These are phyloP conservation scores for Heliangelus exortis DNA, from an alignment of 2,797 vertebrate species.

Conservation along the genomic window DNA sequence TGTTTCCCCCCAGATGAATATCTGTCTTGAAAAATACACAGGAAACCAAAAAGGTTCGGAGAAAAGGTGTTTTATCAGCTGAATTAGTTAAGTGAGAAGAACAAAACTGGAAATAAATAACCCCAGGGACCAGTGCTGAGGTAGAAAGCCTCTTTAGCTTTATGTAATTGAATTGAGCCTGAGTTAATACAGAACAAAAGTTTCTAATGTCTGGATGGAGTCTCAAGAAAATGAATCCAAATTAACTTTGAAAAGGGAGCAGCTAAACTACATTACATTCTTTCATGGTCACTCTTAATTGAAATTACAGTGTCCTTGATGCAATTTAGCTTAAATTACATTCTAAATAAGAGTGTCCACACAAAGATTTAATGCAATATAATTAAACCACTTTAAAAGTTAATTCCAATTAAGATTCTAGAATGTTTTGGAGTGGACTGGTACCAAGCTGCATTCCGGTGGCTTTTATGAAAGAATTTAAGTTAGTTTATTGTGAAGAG, in stretches of 20 bases:
- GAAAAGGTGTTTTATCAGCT: not conserved
- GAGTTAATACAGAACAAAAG: conserved; percentile 35
- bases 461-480: not conserved
- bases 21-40: not conserved
- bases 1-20: not conserved
- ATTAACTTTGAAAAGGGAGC: conserved; percentile 48
- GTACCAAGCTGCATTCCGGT: not conserved
- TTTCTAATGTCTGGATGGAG: not conserved
- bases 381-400: conserved; percentile 58
- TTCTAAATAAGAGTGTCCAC: conserved; percentile 44
- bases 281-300: conserved; percentile 59
- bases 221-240: conserved; percentile 38
- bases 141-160: conserved; percentile 38
- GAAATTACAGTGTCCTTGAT: conserved; percentile 61
- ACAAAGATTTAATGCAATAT: conserved; percentile 46
- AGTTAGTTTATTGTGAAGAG: not conserved
- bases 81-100: conserved; percentile 6
- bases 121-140: not conserved
- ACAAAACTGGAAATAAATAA: not conserved
- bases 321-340: conserved; percentile 59
- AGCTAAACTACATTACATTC: conserved; percentile 38
- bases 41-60: not conserved
- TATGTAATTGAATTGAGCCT: conserved; percentile 3
- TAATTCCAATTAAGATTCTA: conserved; percentile 50
- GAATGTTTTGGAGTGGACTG: not conserved